Conservation (phyloP, 2,888 invertebrate genomes). For the Holacanthella duospinosa region DNA sequence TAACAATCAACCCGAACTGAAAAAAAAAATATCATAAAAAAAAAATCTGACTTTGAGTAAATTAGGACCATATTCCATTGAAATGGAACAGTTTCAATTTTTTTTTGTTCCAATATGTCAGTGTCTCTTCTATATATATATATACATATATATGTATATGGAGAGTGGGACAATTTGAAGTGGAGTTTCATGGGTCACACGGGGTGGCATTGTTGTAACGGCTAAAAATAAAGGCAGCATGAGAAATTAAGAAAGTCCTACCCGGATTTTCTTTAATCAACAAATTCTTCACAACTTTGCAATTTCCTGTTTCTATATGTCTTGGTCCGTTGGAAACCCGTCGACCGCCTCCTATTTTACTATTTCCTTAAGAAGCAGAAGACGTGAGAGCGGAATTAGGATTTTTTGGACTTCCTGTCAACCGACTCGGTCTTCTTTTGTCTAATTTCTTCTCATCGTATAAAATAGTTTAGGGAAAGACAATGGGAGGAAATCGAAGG, state of each 20-base stretch:
- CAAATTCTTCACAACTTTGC: background rate
- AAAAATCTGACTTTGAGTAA: conserved; percentile 5
- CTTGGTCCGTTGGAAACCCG: too few relatives aligned
- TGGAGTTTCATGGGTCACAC: background rate
- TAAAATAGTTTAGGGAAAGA: background rate
- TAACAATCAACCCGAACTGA: background rate
- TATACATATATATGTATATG: too few relatives aligned
- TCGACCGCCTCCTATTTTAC: background rate
- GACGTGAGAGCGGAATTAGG: background rate
- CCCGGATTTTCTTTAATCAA: conserved; percentile 2
- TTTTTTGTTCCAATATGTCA: background rate
- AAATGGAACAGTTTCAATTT: background rate
- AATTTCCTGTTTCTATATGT: background rate
- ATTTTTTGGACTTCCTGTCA: conserved; percentile 1
- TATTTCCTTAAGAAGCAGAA: background rate
- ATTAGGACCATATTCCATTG: background rate
- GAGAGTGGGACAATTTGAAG: background rate
- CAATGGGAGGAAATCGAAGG: background rate
- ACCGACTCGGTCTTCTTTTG: background rate
- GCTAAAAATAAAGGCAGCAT: too few relatives aligned
- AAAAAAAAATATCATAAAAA: background rate
- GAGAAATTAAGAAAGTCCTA: background rate
- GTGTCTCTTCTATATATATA: too few relatives aligned
- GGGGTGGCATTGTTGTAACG: background rate
- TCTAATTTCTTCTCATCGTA: background rate